Percentiles rank a stretch among this genome's conserved stretches.
Evolutionary conservation across 2,113 vertebrate species (phyloP).

Genomic region (Anser brachyrhynchus): DNA sequence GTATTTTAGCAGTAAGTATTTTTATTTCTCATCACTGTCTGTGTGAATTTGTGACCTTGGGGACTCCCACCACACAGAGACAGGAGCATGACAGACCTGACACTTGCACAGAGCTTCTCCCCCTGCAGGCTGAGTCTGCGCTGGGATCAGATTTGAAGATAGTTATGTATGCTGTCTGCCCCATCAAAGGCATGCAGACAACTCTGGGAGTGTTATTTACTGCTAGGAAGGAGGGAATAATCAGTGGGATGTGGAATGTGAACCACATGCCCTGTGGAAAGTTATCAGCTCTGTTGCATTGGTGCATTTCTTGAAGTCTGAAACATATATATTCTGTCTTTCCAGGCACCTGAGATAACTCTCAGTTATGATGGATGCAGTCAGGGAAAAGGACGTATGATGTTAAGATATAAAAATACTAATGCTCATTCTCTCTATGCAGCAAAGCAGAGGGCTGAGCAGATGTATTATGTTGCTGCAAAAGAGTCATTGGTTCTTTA

Average conservation of each 20-base stretch:
- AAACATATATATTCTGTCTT: background rate
- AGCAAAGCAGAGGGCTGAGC: background rate
- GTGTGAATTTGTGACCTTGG: constrained; percentile 4
- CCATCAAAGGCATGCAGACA: background rate
- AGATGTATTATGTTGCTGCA: background rate
- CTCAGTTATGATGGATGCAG: background rate
- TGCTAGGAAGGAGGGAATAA: background rate
- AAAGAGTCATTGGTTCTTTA: background rate
- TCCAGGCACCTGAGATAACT: background rate
- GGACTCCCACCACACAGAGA: background rate
- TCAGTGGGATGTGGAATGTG: background rate
- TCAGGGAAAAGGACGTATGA: background rate
- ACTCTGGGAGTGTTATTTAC: background rate
- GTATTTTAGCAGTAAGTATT: constrained; percentile 87
- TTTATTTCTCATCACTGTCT: constrained; percentile 20
- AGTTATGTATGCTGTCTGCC: constrained; percentile 20
- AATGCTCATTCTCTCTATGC: background rate
- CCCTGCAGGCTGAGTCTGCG: background rate
- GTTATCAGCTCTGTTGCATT: background rate
- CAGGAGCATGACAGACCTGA: constrained; percentile 5
- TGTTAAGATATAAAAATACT: background rate
- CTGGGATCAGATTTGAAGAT: background rate
- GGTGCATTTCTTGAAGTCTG: background rate
- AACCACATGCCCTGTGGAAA: background rate
- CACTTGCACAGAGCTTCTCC: background rate